A percentile compares a stretch with the other conserved stretches of the same genome.
These are phyloP conservation scores for Colletes latitarsis DNA, from an alignment of 1,140 invertebrate genomes.

Conservation along the genomic window DNA sequence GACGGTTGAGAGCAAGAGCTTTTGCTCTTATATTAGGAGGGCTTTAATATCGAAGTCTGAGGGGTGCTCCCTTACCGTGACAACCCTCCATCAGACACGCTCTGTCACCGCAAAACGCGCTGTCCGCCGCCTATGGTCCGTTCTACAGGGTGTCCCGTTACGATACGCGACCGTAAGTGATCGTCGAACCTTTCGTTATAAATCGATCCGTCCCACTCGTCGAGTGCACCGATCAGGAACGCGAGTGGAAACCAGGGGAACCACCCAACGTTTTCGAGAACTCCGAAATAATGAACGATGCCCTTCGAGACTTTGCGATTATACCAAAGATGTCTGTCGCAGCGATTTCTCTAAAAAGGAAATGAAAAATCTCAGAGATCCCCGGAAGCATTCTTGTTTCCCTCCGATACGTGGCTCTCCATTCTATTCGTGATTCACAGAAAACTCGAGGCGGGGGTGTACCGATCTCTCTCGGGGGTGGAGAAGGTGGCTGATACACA, in stretches of 20 bases:
- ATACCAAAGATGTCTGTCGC: neutral
- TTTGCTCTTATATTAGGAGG: slow-evolving; percentile 78
- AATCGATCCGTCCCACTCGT: slow-evolving; percentile 38
- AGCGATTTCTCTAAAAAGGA: neutral
- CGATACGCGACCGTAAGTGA: slow-evolving; percentile 45
- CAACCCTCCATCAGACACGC: slow-evolving; percentile 79
- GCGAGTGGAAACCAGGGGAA: slow-evolving; percentile 34
- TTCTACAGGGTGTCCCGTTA: slow-evolving; percentile 66
- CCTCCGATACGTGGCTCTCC: neutral
- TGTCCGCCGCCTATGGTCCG: slow-evolving; percentile 67
- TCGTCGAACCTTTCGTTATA: slow-evolving; percentile 47
- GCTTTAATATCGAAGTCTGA: slow-evolving; percentile 78
- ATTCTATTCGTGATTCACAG: slow-evolving; percentile 16
- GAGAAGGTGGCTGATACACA: slow-evolving; percentile 49
- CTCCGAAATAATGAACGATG: neutral
- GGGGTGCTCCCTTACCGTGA: slow-evolving; percentile 75
- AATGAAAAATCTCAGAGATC: slow-evolving; percentile 8
- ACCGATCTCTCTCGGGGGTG: slow-evolving; percentile 13
- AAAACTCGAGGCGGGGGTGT: neutral
- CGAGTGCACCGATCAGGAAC: slow-evolving; percentile 38
- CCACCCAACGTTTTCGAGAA: neutral
- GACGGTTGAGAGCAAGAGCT: slow-evolving; percentile 68
- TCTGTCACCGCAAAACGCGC: slow-evolving; percentile 79
- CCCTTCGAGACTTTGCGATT: neutral
- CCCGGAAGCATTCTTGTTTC: neutral